These are phyloP conservation scores for Sebastes kiyomatsui DNA, from an alignment of 2,797 vertebrate species.

Conservation along the genomic window DNA sequence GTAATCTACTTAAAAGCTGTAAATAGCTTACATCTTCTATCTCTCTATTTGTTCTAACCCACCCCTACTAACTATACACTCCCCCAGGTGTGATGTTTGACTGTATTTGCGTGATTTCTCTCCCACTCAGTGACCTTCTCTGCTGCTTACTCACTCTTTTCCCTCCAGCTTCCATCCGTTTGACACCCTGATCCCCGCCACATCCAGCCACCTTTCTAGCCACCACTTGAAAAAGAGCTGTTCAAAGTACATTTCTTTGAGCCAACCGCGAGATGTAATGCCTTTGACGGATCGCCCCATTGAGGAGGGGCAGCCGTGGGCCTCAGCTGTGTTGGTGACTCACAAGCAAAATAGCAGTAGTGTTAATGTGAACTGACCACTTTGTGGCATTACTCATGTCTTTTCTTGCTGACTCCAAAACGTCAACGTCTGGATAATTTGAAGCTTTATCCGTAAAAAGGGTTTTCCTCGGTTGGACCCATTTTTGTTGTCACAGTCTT, in stretches of 20 bases:
- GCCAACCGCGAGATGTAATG: neutral
- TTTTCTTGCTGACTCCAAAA: slow-evolving; percentile 36
- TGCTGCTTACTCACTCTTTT: slow-evolving; percentile 35
- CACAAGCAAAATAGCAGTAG: slow-evolving; percentile 25
- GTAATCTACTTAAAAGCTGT: neutral
- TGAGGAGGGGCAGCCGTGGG: neutral
- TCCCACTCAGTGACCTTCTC: slow-evolving; percentile 18
- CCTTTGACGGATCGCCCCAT: neutral
- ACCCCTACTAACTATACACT: neutral
- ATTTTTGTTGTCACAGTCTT: slow-evolving; percentile 15
- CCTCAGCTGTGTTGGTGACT: slow-evolving; percentile 43
- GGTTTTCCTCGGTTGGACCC: neutral
- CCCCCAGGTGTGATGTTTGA: slow-evolving; percentile 2
- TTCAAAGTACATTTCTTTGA: slow-evolving; percentile 10
- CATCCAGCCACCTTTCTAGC: neutral
- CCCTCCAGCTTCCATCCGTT: slow-evolving; percentile 14
- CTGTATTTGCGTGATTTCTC: neutral
- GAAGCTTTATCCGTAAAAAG: slow-evolving; percentile 1
- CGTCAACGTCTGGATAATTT: slow-evolving; percentile 12
- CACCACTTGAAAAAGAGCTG: slow-evolving; percentile 22
- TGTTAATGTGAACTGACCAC: slow-evolving; percentile 26
- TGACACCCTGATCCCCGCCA: slow-evolving; percentile 8
- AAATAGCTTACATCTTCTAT: neutral
- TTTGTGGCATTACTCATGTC: slow-evolving; percentile 15
- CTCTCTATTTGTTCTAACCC: neutral